Evolutionary conservation across 2,888 invertebrate species (phyloP).

Genomic region (Toxonevra muliebris): DNA sequence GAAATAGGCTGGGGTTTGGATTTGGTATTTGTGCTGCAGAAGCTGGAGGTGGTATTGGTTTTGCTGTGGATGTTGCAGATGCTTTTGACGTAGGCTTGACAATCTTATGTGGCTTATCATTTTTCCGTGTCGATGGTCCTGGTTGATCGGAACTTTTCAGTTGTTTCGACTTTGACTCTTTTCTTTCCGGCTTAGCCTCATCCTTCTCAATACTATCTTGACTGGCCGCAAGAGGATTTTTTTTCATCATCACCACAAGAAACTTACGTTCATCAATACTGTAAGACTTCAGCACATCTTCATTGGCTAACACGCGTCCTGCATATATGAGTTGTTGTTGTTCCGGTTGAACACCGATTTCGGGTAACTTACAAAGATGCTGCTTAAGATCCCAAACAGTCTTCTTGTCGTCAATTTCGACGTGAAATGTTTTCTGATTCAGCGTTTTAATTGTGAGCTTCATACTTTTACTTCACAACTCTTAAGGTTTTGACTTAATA

Average conservation of each 20-base stretch:
- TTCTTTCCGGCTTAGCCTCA: background rate
- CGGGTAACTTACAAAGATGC: slow-evolving; percentile 45
- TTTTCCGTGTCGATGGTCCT: slow-evolving; percentile 1
- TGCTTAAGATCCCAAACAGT: slow-evolving; percentile 89
- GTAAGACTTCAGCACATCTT: slow-evolving; percentile 81
- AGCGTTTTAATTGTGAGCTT: slow-evolving; percentile 89
- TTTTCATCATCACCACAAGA: slow-evolving; percentile 89
- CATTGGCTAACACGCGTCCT: slow-evolving; percentile 91
- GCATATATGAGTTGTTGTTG: slow-evolving; percentile 91
- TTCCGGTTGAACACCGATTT: slow-evolving; percentile 74
- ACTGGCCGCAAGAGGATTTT: slow-evolving; percentile 13
- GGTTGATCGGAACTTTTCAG: slow-evolving; percentile 21
- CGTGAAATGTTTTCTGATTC: slow-evolving; percentile 90
- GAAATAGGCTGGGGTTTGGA: slow-evolving; percentile 28
- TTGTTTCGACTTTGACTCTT: background rate
- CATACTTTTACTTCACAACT: slow-evolving; percentile 41
- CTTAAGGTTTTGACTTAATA: slow-evolving; percentile 14
- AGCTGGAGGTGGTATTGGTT: slow-evolving; percentile 26
- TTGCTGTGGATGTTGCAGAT: slow-evolving; percentile 25
- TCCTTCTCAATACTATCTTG: background rate
- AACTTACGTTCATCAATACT: slow-evolving; percentile 96
- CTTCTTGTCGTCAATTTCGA: slow-evolving; percentile 85
- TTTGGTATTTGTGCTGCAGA: slow-evolving; percentile 2
- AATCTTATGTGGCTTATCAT: slow-evolving; percentile 1
- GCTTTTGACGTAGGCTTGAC: slow-evolving; percentile 29